phyloP scores from a whole-genome alignment of 2,888 invertebrate genomes.

The Philereme vetulata region DNA sequence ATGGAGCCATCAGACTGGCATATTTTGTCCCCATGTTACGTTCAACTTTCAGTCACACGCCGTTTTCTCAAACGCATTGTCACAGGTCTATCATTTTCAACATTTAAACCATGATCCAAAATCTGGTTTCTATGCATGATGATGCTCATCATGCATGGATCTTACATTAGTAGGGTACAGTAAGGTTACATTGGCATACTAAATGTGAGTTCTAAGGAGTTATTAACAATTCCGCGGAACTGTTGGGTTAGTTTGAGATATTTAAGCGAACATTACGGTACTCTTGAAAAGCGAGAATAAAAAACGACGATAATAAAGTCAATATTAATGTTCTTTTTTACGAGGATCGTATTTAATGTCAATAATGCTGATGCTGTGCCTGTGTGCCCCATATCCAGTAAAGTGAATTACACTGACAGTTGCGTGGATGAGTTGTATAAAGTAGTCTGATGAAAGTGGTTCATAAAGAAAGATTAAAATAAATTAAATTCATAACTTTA shows the following conservation, averaged over 20 bases:
- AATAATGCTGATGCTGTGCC: constrained; percentile 7
- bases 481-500: not conserved
- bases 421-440: constrained; percentile 12
- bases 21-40: constrained; percentile 7
- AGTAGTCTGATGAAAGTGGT: not conserved
- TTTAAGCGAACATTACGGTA: not conserved
- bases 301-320: constrained; percentile 11
- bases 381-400: constrained; percentile 4
- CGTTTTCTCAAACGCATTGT: not conserved
- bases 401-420: constrained; percentile 10
- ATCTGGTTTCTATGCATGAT: too few species aligned
- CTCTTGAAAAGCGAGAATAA: not conserved
- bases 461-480: constrained; percentile 3
- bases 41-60: not conserved
- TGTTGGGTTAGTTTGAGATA: not conserved
- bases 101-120: too few species aligned
- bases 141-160: too few species aligned
- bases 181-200: too few species aligned
- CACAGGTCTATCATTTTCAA: not conserved
- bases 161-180: too few species aligned
- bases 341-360: constrained; percentile 12
- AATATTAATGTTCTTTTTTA: constrained; percentile 9
- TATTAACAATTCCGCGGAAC: not conserved
- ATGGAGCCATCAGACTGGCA: constrained; percentile 18
- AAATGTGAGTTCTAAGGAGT: too few species aligned